Percentiles rank a stretch among this genome's conserved stretches.
Evolutionary conservation across 1,140 invertebrate species (phyloP).

Genomic region (Panagrolaimus sp.): DNA sequence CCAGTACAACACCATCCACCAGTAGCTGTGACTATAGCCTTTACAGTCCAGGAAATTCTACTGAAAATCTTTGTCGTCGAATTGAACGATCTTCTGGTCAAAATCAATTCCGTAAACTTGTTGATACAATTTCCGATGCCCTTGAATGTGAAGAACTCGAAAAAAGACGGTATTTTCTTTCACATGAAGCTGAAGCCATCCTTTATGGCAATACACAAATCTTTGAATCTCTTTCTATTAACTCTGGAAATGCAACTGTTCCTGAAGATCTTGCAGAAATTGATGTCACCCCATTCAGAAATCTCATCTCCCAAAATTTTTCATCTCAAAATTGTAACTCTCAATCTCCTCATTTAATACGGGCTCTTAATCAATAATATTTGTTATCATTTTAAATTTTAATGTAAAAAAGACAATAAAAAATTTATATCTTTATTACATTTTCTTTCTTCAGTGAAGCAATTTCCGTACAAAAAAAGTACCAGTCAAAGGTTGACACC

Average conservation of each 20-base stretch:
- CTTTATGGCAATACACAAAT: background rate
- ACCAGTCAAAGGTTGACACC: background rate
- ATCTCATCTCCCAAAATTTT: slow-evolving; percentile 6
- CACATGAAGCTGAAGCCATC: slow-evolving; percentile 2
- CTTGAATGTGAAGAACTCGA: slow-evolving; percentile 14
- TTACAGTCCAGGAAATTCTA: slow-evolving; percentile 3
- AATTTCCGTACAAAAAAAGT: background rate
- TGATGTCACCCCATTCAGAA: background rate
- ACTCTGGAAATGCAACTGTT: background rate
- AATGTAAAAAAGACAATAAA: no score
- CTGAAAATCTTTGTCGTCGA: background rate
- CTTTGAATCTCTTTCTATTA: background rate
- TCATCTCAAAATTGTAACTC: slow-evolving; percentile 6
- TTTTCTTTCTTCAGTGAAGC: no score
- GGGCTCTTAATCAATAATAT: no score
- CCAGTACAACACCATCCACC: background rate
- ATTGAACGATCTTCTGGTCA: background rate
- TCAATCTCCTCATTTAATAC: background rate
- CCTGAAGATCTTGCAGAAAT: slow-evolving; percentile 5
- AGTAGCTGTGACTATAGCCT: slow-evolving; percentile 1
- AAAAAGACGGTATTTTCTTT: background rate
- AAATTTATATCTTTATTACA: no score
- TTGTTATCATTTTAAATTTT: no score
- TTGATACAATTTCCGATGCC: background rate
- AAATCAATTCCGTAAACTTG: slow-evolving; percentile 10